A percentile compares a stretch with the other conserved stretches of the same genome.
phyloP scores from a whole-genome alignment of 1,140 invertebrate genomes.

The Psilanteris sp. region DNA sequence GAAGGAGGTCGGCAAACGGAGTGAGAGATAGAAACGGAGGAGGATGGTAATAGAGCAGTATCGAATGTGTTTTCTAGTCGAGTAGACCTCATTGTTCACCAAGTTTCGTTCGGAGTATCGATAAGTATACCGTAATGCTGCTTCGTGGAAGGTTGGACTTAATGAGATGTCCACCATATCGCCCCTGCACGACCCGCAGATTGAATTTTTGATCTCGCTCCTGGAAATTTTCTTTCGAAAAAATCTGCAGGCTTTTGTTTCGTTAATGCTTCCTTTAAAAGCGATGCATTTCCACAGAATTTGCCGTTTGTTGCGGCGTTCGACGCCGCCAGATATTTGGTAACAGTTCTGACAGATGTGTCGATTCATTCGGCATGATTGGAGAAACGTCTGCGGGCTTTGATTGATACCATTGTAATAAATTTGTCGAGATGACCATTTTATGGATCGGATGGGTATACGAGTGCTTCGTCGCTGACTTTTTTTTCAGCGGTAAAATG shows the following conservation, averaged over 20 bases:
- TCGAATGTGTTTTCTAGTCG: conserved; percentile 55
- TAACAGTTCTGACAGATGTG: conserved; percentile 8
- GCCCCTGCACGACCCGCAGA: conserved; percentile 36
- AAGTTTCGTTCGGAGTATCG: conserved; percentile 68
- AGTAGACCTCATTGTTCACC: conserved; percentile 59
- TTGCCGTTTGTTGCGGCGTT: not conserved
- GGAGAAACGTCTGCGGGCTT: conserved; percentile 5
- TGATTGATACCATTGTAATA: conserved; percentile 3
- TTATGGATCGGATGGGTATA: not conserved
- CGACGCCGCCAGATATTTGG: not conserved
- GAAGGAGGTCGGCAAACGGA: conserved; percentile 23
- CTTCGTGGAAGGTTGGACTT: conserved; percentile 64
- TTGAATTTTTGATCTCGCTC: conserved; percentile 41
- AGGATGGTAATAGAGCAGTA: conserved; percentile 38
- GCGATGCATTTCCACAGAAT: not conserved
- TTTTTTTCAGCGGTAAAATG: conserved; percentile 7
- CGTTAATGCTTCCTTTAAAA: not conserved
- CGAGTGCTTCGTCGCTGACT: not conserved
- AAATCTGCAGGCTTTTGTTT: conserved; percentile 9
- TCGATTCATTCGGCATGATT: conserved; percentile 34
- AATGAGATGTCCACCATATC: conserved; percentile 66
- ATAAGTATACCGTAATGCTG: conserved; percentile 68
- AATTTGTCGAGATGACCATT: conserved; percentile 17
- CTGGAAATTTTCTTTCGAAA: conserved; percentile 30
- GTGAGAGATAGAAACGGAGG: conserved; percentile 10